These are phyloP conservation scores for Biston stratarius DNA, from an alignment of 2,888 invertebrate species.

Conservation along the genomic window DNA sequence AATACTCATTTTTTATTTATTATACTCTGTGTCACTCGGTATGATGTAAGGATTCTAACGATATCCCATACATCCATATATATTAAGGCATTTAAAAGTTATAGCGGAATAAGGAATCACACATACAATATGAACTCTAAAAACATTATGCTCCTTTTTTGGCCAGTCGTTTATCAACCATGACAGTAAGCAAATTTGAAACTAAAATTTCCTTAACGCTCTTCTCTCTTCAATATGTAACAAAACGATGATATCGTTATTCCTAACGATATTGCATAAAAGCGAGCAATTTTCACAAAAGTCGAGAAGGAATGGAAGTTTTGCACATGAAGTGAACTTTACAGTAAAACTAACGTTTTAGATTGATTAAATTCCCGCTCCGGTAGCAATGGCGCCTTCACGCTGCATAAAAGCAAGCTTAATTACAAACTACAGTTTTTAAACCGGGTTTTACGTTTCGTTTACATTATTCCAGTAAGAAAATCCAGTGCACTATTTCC, in stretches of 20 bases:
- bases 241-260: not conserved
- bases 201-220: no score
- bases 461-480: constrained; percentile 1
- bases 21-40: no score
- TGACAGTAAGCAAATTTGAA: no score
- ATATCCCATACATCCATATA: no score
- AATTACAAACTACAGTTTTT: constrained; percentile 19
- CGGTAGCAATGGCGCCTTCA: constrained; percentile 3
- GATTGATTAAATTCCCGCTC: constrained; percentile 20
- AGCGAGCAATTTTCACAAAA: not conserved
- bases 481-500: not conserved
- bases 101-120: no score
- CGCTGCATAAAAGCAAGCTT: constrained; percentile 23
- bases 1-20: no score
- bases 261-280: constrained; percentile 1
- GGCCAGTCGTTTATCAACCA: no score
- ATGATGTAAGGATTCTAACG: no score
- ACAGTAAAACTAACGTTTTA: constrained; percentile 11
- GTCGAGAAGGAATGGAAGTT: not conserved
- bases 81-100: no score
- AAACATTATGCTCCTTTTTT: no score
- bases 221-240: not conserved
- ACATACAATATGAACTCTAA: no score
- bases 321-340: not conserved
- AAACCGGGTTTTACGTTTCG: constrained; percentile 4